Base-by-base conservation (phyloP, 2,888 invertebrate genomes). In the Thecophora atra region DNA sequence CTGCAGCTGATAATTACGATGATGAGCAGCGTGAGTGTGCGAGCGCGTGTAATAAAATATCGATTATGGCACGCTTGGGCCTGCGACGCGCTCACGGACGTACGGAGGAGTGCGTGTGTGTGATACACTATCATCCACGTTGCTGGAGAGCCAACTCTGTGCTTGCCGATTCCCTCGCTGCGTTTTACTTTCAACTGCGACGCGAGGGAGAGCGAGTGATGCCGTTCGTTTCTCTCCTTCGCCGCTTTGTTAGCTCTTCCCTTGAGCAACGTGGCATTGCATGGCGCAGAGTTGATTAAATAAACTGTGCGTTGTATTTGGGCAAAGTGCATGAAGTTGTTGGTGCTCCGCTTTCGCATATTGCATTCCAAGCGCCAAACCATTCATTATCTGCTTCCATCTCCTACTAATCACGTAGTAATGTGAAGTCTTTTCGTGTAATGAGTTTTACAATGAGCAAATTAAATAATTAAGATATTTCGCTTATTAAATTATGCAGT, bases 41-140 rank as follows among this genome's bases (percentile, higher is more conserved):
- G 44, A 63, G 42, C 42, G 30, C 56, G 44, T 52, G 52, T 60
- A 72, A 72, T 72, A 68, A 72, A 68, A 72, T 72, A 72, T 72
- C 72, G 72, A 67, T 72, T 72, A 72, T 67, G 72, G 54, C 68
- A 54, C 52, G 56, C 58, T 71, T 56, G 71, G 66, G 47, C 51
- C 65, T 28, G 21, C 21, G 63, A 63, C 13, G 21, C 24, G 19
- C 52, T 13, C 19, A 19, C 54, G 52, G 30, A 30, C 66, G 7
- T 13, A 19, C 54, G 52, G 30, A 30, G 54, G 7, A 21, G 51
- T 30, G 21, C 17, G 28, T 52, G 19, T 17, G 51, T 54, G 19
- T 15, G 56, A 56, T 4, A 4, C 56, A 19, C 47, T 5, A n/a
- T 56, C 13, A n/a, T 56, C 21, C 56, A 56, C 4, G 24, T n/a